Conservation (phyloP, 2,797 vertebrate species). For the Kryptopterus vitreolus region DNA sequence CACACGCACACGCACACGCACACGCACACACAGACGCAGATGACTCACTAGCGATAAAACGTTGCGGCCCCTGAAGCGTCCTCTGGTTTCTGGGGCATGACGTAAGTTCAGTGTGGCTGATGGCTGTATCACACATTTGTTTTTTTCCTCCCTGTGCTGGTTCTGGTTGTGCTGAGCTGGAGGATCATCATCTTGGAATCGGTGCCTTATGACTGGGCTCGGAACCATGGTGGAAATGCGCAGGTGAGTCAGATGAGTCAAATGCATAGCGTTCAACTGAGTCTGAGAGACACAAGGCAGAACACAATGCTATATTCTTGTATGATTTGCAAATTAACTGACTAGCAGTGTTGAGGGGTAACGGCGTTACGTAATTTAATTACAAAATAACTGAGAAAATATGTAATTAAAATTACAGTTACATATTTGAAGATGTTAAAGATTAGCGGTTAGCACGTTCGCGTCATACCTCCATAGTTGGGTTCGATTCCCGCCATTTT, state of each 20-base stretch:
- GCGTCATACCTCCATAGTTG: no score
- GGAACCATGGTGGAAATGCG: slow-evolving; percentile 67
- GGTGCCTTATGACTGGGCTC: slow-evolving; percentile 70
- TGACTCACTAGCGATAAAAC: slow-evolving; percentile 81
- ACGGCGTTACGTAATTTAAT: no score
- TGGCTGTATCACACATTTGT: slow-evolving; percentile 23
- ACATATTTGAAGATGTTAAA: no score
- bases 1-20: no score
- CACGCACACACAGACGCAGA: background rate
- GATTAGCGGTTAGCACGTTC: no score
- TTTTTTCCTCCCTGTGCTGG: slow-evolving; percentile 60
- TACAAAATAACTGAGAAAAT: no score
- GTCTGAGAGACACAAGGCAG: slow-evolving; percentile 29
- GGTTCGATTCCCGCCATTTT: no score
- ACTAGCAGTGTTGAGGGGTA: no score
- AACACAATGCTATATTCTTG: background rate
- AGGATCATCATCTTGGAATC: slow-evolving; percentile 65
- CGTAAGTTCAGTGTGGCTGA: slow-evolving; percentile 70
- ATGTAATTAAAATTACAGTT: no score
- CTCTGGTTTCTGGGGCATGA: slow-evolving; percentile 70
- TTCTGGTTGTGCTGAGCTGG: slow-evolving; percentile 55
- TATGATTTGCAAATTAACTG: no score
- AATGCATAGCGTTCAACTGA: slow-evolving; percentile 60
- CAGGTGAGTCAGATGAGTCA: slow-evolving; percentile 62
- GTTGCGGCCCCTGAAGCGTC: slow-evolving; percentile 78